phyloP scores from a whole-genome alignment of 2,888 invertebrate genomes.

The Tetropium fuscum region DNA sequence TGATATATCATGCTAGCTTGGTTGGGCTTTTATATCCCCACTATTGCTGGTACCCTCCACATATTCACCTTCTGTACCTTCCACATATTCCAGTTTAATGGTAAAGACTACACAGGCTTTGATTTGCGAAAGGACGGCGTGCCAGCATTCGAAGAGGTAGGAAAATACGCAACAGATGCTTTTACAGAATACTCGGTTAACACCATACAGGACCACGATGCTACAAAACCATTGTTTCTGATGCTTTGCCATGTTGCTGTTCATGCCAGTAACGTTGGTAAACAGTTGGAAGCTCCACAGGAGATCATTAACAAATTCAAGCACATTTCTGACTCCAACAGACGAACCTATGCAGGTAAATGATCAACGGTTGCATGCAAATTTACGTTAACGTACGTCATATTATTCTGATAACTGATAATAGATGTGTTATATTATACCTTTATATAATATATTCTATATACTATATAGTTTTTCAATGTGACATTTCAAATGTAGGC shows the following conservation, averaged over 20 bases:
- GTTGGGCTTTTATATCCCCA: too few species aligned
- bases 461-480: too few species aligned
- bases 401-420: too few species aligned
- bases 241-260: constrained; percentile 84
- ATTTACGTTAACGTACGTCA: too few species aligned
- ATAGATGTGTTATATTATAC: too few species aligned
- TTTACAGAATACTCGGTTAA: constrained; percentile 82
- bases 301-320: constrained; percentile 76
- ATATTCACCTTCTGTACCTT: too few species aligned
- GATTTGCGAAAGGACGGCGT: constrained; percentile 75
- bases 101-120: constrained; percentile 70
- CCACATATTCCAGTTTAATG: constrained; percentile 54
- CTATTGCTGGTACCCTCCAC: too few species aligned
- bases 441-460: too few species aligned
- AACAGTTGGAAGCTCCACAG: constrained; percentile 79
- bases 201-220: constrained; percentile 78
- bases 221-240: constrained; percentile 78
- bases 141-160: constrained; percentile 81
- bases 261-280: constrained; percentile 80
- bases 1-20: too few species aligned
- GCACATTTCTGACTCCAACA: constrained; percentile 75
- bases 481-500: too few species aligned
- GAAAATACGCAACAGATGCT: constrained; percentile 86
- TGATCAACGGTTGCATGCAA: too few species aligned
- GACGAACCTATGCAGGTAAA: constrained; percentile 84